phyloP scores from a whole-genome alignment of 1,140 invertebrate species.

The Orchesella cincta region DNA sequence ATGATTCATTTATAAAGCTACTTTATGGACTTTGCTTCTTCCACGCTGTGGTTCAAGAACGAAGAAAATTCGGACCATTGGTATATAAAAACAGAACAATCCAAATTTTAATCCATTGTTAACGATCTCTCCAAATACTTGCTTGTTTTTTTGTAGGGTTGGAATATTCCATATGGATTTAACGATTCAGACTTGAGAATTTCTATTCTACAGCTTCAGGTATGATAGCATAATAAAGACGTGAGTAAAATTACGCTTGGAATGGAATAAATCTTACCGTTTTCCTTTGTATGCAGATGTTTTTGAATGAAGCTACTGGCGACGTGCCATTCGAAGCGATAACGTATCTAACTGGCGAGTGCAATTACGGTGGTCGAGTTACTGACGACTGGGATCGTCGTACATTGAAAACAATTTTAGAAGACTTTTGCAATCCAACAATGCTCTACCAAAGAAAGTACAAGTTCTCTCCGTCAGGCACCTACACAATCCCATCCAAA shows the following conservation, averaged over 20 bases:
- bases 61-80: constrained; percentile 63
- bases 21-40: constrained; percentile 65
- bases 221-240: neutral
- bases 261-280: neutral
- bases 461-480: constrained; percentile 73
- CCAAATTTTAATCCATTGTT: no score
- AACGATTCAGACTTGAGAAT: constrained; percentile 65
- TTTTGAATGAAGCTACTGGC: neutral
- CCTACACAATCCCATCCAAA: constrained; percentile 73
- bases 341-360: constrained; percentile 85
- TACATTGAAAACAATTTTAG: constrained; percentile 71
- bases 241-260: neutral
- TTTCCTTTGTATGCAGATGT: neutral
- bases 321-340: constrained; percentile 81
- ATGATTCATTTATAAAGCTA: constrained; percentile 60
- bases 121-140: no score
- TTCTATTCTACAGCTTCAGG: neutral
- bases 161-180: constrained; percentile 67
- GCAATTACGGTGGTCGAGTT: constrained; percentile 92
- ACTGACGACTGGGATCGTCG: constrained; percentile 89
- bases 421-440: constrained; percentile 74
- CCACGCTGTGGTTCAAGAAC: constrained; percentile 65
- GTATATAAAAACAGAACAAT: no score
- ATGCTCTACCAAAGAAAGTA: constrained; percentile 67
- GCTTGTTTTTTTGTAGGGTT: no score